Evolutionary conservation across 2,888 invertebrate species (phyloP).

Genomic region (Tetanocera ferruginea): DNA sequence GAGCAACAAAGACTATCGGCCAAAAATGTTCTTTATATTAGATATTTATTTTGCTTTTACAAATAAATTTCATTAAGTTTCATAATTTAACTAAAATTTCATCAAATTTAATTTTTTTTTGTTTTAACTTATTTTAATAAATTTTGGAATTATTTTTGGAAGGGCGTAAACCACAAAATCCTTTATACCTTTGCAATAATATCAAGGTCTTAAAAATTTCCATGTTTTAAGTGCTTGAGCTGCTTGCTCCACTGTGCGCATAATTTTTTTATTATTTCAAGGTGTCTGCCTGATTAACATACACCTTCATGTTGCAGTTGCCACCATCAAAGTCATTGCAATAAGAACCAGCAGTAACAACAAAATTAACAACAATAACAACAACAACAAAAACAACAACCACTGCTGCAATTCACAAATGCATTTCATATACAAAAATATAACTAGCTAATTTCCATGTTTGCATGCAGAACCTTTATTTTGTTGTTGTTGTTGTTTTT

Average conservation of each 20-base stretch:
- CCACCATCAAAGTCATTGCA: slow-evolving; percentile 15
- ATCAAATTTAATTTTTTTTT: no score
- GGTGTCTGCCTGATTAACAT: slow-evolving; percentile 49
- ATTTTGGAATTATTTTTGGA: no score
- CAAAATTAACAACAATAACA: slow-evolving; percentile 1
- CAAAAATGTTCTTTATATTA: no score
- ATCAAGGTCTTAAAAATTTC: neutral
- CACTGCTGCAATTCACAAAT: neutral
- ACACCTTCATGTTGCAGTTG: slow-evolving; percentile 48
- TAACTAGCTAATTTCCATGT: neutral
- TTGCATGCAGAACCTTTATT: slow-evolving; percentile 5
- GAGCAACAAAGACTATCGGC: no score
- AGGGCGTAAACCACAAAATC: no score
- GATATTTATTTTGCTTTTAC: no score
- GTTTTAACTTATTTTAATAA: no score
- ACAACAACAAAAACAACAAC: slow-evolving; percentile 13
- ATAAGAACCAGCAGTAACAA: slow-evolving; percentile 20
- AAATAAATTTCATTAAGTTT: no score
- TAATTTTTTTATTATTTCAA: neutral
- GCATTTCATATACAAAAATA: neutral
- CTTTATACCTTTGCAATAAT: no score
- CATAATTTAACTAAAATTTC: no score
- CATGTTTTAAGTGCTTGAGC: neutral
- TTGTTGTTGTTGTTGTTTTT: neutral
- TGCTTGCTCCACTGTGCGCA: slow-evolving; percentile 6